Percentiles rank a stretch among this genome's conserved stretches.
These are phyloP conservation scores for Diadegma fenestrale DNA, from an alignment of 2,888 invertebrate species.

Conservation along the genomic window DNA sequence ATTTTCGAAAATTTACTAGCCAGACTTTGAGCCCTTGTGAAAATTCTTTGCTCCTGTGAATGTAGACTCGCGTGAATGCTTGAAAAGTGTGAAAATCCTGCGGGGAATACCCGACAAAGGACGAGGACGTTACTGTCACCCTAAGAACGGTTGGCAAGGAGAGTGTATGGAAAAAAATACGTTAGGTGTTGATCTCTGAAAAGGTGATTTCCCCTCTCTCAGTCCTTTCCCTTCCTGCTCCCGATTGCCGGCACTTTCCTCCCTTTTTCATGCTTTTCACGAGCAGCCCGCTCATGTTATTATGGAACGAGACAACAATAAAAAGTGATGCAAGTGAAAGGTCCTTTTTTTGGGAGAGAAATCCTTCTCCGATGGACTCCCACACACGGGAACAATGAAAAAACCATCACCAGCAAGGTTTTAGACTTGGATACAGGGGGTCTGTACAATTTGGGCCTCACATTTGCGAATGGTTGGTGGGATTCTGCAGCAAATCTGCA, in stretches of 20 bases:
- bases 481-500: not conserved
- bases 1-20: slow-evolving; percentile 30
- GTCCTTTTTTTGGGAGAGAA: slow-evolving; percentile 29
- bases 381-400: slow-evolving; percentile 72
- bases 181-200: slow-evolving; percentile 59
- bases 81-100: slow-evolving; percentile 45
- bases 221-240: slow-evolving; percentile 4
- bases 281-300: slow-evolving; percentile 44
- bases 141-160: slow-evolving; percentile 61
- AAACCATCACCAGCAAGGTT: not conserved
- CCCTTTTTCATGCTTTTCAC: slow-evolving; percentile 57
- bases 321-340: slow-evolving; percentile 57
- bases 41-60: not conserved
- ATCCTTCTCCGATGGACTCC: slow-evolving; percentile 72
- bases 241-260: slow-evolving; percentile 35
- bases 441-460: not conserved
- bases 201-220: slow-evolving; percentile 41
- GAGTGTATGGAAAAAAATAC: slow-evolving; percentile 49
- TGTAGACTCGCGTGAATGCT: not conserved
- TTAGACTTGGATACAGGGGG: not conserved
- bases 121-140: slow-evolving; percentile 33
- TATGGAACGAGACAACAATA: slow-evolving; percentile 12
- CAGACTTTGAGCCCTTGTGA: slow-evolving; percentile 8
- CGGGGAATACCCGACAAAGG: slow-evolving; percentile 43
- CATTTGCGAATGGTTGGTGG: not conserved